Evolutionary conservation across 2,888 invertebrate genomes (phyloP).

Genomic region (Mantis religiosa): DNA sequence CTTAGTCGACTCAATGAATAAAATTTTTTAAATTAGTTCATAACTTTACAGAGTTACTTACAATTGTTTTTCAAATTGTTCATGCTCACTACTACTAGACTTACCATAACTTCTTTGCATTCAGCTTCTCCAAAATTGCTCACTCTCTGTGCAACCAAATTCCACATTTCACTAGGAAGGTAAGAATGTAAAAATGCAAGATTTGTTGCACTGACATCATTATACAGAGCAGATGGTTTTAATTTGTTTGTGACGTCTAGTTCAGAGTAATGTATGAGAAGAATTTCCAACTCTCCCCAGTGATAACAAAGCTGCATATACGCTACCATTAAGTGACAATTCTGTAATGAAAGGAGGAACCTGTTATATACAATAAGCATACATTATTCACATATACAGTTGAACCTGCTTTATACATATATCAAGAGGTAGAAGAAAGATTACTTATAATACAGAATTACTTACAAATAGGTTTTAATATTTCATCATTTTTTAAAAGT

Average conservation of each 20-base stretch:
- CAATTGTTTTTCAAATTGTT: too few relatives aligned
- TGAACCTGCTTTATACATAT: too few relatives aligned
- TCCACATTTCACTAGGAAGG: constrained; percentile 21
- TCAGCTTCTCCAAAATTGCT: constrained; percentile 22
- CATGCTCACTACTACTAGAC: neutral
- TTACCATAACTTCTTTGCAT: constrained; percentile 22
- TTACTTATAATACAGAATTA: too few relatives aligned
- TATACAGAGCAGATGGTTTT: neutral
- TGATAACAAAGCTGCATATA: constrained; percentile 13
- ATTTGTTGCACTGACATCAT: constrained; percentile 19
- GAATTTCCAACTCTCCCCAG: constrained; percentile 24
- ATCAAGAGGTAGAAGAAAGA: too few relatives aligned
- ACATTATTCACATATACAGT: too few relatives aligned
- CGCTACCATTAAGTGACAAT: constrained; percentile 13
- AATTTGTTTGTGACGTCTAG: neutral
- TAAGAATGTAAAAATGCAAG: constrained; percentile 22
- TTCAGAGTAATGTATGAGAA: constrained; percentile 13
- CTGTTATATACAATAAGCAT: neutral
- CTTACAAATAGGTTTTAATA: too few relatives aligned
- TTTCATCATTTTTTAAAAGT: too few relatives aligned
- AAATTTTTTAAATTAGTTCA: too few relatives aligned
- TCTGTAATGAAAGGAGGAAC: neutral
- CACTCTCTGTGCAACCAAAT: constrained; percentile 23
- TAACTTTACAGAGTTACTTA: too few relatives aligned
- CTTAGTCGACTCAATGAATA: too few relatives aligned